Percentiles rank a stretch among this genome's conserved stretches.
Evolutionary conservation across 2,888 invertebrate species (phyloP).

Genomic region (Cheilosia impressa): DNA sequence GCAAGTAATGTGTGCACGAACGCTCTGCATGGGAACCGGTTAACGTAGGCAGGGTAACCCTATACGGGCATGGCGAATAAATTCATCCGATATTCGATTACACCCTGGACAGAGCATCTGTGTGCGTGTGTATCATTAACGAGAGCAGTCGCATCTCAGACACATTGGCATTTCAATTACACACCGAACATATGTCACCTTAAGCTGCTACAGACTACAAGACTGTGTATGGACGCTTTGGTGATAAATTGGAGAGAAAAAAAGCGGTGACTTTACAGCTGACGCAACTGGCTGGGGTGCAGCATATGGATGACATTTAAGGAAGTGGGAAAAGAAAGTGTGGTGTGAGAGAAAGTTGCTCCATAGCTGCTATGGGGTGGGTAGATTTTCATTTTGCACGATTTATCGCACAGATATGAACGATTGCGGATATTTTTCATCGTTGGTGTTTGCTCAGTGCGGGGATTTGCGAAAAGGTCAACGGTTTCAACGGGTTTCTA

Average conservation of each 20-base stretch:
- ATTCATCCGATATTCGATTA: conserved; percentile 47
- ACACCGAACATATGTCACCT: conserved; percentile 60
- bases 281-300: conserved; percentile 25
- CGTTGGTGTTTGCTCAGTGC: neutral
- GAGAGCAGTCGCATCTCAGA: conserved; percentile 48
- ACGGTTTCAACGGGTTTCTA: neutral
- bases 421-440: conserved; percentile 4
- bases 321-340: conserved; percentile 53
- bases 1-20: conserved; percentile 48
- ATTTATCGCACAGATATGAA: conserved; percentile 21
- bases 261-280: conserved; percentile 26
- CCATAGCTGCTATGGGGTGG: conserved; percentile 15
- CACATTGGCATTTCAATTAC: conserved; percentile 60
- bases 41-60: conserved; percentile 62
- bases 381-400: conserved; percentile 34
- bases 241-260: conserved; percentile 28
- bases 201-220: neutral
- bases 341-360: conserved; percentile 48
- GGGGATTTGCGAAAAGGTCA: conserved; percentile 5
- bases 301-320: conserved; percentile 51
- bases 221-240: conserved; percentile 1
- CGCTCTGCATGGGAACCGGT: conserved; percentile 41
- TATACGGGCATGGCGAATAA: conserved; percentile 57
- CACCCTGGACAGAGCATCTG: conserved; percentile 24
- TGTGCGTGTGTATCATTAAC: neutral